Percentiles rank a stretch among this genome's conserved stretches.
Conservation (phyloP, 37 sponge, comb jelly and placozoan species). For the Aplysina aerophoba region DNA sequence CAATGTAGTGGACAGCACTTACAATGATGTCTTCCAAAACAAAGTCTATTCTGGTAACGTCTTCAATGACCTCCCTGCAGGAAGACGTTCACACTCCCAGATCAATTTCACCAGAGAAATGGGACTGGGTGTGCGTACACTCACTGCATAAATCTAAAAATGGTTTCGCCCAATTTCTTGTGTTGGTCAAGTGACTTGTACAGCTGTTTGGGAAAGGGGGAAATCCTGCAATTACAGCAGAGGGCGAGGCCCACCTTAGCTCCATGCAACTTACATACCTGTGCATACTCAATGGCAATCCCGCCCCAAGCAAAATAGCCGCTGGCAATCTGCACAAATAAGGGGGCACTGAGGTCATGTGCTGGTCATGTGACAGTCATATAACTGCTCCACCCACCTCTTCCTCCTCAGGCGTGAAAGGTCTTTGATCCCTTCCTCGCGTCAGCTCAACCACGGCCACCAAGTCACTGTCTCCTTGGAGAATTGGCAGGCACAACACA, state of each 20-base stretch:
- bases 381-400: conserved; percentile 32
- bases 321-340: conserved; percentile 13
- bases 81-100: neutral
- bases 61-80: conserved; percentile 15
- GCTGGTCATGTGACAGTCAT: no score
- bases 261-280: conserved; percentile 6
- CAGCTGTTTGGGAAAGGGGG: neutral
- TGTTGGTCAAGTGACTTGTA: conserved; percentile 26
- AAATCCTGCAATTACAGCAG: neutral
- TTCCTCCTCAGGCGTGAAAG: conserved; percentile 38
- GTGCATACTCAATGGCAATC: conserved; percentile 13
- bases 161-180: conserved; percentile 1
- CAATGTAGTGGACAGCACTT: neutral
- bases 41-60: conserved; percentile 19
- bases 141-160: conserved; percentile 14
- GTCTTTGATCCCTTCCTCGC: neutral
- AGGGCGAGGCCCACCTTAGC: neutral
- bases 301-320: conserved; percentile 23
- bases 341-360: neutral
- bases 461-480: conserved; percentile 19
- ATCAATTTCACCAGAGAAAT: neutral
- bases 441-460: conserved; percentile 40
- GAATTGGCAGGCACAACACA: conserved; percentile 37
- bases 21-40: conserved; percentile 34
- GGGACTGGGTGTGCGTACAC: neutral